Evolutionary conservation across 2,113 vertebrate genomes (phyloP).

Genomic region (Heterotis niloticus): DNA sequence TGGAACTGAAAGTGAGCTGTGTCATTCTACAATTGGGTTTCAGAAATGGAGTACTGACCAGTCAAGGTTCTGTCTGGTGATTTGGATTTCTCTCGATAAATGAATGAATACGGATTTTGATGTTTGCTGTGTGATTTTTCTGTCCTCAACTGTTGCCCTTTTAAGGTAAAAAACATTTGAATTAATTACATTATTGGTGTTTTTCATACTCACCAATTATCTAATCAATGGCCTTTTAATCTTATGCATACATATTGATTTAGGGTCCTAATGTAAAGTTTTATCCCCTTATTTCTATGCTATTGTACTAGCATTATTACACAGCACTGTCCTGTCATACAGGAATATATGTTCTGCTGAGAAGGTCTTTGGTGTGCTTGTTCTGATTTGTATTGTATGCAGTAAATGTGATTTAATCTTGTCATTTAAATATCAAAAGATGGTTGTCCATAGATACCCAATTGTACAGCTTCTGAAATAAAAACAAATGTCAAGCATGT

Average conservation of each 20-base stretch:
- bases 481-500: slow-evolving; percentile 5
- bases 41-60: too few relatives aligned
- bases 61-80: too few relatives aligned
- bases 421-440: not conserved
- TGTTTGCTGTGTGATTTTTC: not conserved
- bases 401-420: not conserved
- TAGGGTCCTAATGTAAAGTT: not conserved
- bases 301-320: not conserved
- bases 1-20: not conserved
- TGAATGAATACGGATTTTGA: slow-evolving; percentile 3
- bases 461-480: not conserved
- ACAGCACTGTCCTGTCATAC: not conserved
- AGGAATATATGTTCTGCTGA: not conserved
- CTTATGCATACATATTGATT: not conserved
- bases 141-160: not conserved
- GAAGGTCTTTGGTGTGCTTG: not conserved
- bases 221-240: not conserved
- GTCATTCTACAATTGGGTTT: not conserved
- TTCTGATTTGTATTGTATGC: slow-evolving; percentile 8
- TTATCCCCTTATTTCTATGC: not conserved
- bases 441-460: not conserved
- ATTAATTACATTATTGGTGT: not conserved
- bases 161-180: not conserved
- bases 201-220: not conserved
- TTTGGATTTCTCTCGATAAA: not conserved